Percentiles rank a stretch among this genome's conserved stretches.
Conservation (phyloP, 2,888 invertebrate species). For the Dolomedes plantarius region DNA sequence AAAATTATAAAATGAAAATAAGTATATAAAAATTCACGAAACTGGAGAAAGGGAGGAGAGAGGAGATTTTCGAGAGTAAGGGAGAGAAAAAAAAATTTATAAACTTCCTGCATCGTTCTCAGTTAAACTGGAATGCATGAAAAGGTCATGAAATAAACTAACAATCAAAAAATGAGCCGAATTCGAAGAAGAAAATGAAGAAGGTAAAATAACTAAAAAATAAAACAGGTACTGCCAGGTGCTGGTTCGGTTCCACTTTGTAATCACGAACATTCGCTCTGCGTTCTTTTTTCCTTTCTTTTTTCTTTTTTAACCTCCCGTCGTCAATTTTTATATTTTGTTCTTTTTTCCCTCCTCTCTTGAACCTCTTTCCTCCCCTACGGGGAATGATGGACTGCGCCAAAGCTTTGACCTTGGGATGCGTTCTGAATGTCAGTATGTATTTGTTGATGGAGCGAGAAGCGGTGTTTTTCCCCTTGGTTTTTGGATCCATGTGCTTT, state of each 20-base stretch:
- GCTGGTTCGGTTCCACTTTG: conserved; percentile 56
- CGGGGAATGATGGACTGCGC: conserved; percentile 49
- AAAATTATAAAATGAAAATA: conserved; percentile 25
- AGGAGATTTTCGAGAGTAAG: neutral
- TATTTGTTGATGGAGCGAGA: conserved; percentile 25
- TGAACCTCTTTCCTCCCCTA: conserved; percentile 24
- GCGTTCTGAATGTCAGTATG: conserved; percentile 56
- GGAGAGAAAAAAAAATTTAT: conserved; percentile 26
- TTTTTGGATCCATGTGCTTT: conserved; percentile 4
- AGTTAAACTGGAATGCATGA: conserved; percentile 64
- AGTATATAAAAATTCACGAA: conserved; percentile 19
- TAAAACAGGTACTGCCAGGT: conserved; percentile 51
- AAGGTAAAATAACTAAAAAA: conserved; percentile 45
- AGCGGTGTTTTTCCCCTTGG: neutral
- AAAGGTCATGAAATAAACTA: conserved; percentile 60
- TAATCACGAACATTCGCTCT: conserved; percentile 59
- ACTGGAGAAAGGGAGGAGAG: neutral
- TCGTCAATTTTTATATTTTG: conserved; percentile 18
- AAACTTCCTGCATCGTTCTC: conserved; percentile 65
- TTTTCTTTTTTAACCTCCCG: conserved; percentile 3
- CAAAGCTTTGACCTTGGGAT: conserved; percentile 59
- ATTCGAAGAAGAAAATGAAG: conserved; percentile 44
- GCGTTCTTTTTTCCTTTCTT: neutral
- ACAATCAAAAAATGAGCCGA: conserved; percentile 22
- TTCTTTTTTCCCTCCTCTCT: conserved; percentile 22